Evolutionary conservation across 2,797 vertebrate genomes (phyloP), one percentile per base, ranked within the genome.

Genomic region (Pipistrellus kuhlii): DNA sequence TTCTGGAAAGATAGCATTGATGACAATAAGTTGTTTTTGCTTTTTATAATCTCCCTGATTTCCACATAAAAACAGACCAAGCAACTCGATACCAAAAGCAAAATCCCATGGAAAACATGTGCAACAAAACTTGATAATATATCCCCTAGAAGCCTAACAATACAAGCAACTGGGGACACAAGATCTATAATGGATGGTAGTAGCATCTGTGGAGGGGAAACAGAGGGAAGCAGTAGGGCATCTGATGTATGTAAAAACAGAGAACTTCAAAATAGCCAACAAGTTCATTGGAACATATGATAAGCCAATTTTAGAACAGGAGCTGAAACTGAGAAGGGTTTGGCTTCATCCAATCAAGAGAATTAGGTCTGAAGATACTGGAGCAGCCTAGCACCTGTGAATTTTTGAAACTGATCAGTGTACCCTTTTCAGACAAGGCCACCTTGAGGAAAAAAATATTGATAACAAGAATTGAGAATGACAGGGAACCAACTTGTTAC

Each of bases 11-110:
- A 87, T n/a, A 6, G 23, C 27, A 66, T 23, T 83, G 64, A n/a
- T 32, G 7, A n/a, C n/a, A 23, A 4, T 53, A 18, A 72, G 25
- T 23, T 66, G 73, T 71, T 90, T 23, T 23, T 51, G 32, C 38
- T 71, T 20, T 71, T n/a, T 4, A 44, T 30, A 94, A 83, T 82
- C 17, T 46, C 30, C 55, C 30, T 71, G 13, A 93, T 85, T 64
- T 75, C 75, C 38, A 94, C 32, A 75, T 44, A 73, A 69, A 92
- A 95, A 93, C 11, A 85, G 23, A 80, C 38, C 20, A 71, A 66
- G 21, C 38, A 93, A 85, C 57, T 57, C 66, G 11, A 81, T 0
- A 83, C 18, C 17, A 93, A 96, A 90, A 66, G 8, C 86, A 94
- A 95, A 87, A 90, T 77, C 25, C 59, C 3, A 55, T 8, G 46